These are phyloP conservation scores for Trogon surrucura DNA, from an alignment of 2,113 vertebrate genomes.

Conservation along the genomic window DNA sequence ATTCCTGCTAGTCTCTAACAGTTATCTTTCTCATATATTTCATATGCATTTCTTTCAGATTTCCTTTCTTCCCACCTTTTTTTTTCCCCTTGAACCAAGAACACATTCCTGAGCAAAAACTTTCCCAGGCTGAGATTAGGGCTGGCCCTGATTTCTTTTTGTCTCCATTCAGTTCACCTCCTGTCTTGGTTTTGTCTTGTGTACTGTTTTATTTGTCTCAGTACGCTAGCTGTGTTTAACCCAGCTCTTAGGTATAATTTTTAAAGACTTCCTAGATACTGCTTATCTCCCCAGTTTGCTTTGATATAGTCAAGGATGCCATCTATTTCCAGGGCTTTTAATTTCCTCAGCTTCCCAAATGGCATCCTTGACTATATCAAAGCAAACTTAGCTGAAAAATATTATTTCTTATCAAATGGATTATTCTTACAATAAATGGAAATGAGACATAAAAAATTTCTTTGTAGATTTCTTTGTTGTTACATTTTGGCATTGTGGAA, in stretches of 20 bases:
- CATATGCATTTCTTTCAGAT: neutral
- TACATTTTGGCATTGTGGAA: neutral
- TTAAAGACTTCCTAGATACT: neutral
- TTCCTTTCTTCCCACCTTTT: neutral
- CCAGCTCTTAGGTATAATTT: neutral
- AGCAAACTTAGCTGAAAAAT: neutral
- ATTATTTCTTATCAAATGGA: neutral
- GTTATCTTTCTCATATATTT: neutral
- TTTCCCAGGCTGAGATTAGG: neutral
- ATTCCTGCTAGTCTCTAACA: neutral
- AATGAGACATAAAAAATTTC: neutral
- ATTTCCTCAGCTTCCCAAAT: neutral
- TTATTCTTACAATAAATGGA: neutral
- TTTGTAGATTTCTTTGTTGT: neutral
- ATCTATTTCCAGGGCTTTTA: neutral
- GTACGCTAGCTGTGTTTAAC: neutral
- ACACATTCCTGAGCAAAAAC: neutral
- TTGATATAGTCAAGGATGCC: neutral
- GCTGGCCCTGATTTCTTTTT: neutral
- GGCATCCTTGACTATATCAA: too few species aligned
- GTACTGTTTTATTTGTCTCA: neutral
- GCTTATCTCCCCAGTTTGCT: neutral
- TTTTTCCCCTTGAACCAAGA: neutral
- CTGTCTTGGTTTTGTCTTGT: neutral
- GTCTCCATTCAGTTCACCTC: neutral